Conservation (phyloP, 2,113 vertebrate genomes). For the Opisthocomus hoazin region DNA sequence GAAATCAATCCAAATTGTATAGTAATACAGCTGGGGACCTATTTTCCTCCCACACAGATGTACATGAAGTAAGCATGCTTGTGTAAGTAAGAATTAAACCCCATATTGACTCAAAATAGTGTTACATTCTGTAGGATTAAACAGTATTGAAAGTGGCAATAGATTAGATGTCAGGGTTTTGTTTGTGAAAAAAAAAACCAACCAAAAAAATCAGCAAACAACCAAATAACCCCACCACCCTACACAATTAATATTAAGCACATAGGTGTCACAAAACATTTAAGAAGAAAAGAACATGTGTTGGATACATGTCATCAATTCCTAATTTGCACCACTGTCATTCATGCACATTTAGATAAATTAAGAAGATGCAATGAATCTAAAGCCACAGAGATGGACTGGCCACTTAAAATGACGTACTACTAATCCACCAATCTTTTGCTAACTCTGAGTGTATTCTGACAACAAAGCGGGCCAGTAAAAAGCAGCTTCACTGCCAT, state of each 20-base stretch:
- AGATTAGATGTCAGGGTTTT: background rate
- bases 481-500: background rate
- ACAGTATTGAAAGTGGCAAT: background rate
- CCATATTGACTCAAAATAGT: background rate
- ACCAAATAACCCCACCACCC: accelerated
- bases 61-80: background rate
- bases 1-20: background rate
- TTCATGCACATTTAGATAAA: background rate
- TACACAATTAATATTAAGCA: background rate
- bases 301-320: accelerated
- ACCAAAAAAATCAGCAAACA: background rate
- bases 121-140: background rate
- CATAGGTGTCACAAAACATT: background rate
- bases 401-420: background rate
- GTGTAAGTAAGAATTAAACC: background rate
- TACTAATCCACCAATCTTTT: background rate
- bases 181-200: background rate
- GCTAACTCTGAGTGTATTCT: background rate
- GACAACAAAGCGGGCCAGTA: background rate
- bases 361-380: background rate
- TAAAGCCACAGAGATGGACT: background rate
- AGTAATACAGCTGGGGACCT: background rate
- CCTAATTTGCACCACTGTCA: background rate
- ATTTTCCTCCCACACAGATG: background rate
- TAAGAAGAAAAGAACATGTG: background rate